Percentiles rank a stretch among this genome's conserved stretches.
Conservation (phyloP, 2,113 vertebrate species). For the Odocoileus hemionus region DNA sequence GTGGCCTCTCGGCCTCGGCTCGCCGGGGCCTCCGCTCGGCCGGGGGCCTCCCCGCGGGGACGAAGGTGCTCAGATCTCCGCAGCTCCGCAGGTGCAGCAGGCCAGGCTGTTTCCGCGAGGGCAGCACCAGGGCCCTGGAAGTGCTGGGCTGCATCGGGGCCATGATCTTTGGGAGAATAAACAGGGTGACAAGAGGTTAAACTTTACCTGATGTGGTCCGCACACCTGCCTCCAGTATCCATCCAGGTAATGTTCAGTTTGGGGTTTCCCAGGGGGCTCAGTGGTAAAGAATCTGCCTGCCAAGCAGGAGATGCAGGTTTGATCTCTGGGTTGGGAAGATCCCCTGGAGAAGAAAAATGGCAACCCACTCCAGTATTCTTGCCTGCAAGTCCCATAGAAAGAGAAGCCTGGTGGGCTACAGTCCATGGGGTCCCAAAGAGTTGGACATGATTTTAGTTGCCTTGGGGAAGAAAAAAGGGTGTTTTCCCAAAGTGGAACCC, state of each 20-base stretch:
- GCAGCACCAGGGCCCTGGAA: background rate
- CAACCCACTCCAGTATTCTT: background rate
- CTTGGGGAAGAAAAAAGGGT: background rate
- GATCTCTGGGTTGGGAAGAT: background rate
- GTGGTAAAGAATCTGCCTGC: background rate
- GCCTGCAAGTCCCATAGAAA: background rate
- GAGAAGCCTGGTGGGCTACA: background rate
- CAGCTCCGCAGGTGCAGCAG: constrained; percentile 85
- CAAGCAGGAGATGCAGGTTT: background rate
- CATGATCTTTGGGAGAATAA: constrained; percentile 76
- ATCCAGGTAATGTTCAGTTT: background rate
- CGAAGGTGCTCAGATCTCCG: constrained; percentile 87
- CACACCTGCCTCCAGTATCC: background rate
- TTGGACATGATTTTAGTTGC: background rate
- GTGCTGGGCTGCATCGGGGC: constrained; percentile 57
- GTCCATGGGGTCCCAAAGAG: background rate
- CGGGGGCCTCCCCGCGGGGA: constrained; percentile 45
- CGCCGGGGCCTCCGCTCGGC: constrained; percentile 33
- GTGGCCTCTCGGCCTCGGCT: constrained; percentile 75
- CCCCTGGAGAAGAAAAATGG: background rate
- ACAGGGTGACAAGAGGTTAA: background rate
- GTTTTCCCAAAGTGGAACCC: background rate
- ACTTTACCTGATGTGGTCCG: background rate
- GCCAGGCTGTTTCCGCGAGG: constrained; percentile 64
- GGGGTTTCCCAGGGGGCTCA: background rate